phyloP scores from a whole-genome alignment of 2,113 vertebrate genomes.

The Hemiprocne comata region DNA sequence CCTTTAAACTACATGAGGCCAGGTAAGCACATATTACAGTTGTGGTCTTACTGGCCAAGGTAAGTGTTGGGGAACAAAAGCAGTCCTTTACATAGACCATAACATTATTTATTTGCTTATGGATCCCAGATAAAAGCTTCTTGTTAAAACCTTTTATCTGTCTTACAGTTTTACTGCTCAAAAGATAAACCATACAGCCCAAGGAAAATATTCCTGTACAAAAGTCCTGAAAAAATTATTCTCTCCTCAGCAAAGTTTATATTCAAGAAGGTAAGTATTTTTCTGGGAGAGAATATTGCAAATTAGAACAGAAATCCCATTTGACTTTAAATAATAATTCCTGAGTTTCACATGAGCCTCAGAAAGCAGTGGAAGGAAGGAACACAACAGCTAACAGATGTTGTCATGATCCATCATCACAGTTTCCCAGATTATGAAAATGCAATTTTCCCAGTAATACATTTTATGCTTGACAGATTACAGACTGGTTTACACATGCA shows the following conservation, averaged over 20 bases:
- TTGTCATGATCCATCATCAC: slow-evolving; percentile 28
- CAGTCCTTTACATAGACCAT: background rate
- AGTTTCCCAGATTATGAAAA: slow-evolving; percentile 65
- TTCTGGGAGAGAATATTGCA: background rate
- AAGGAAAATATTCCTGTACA: background rate
- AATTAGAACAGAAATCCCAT: background rate
- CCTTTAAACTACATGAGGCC: background rate
- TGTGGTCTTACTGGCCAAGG: background rate
- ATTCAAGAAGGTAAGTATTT: background rate
- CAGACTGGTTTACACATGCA: slow-evolving; percentile 38
- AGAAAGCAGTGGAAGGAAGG: background rate
- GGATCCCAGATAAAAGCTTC: slow-evolving; percentile 28
- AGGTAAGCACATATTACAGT: background rate
- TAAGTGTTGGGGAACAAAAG: accelerated
- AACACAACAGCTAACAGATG: background rate
- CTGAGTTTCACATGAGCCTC: slow-evolving; percentile 14
- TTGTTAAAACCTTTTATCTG: background rate
- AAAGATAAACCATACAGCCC: background rate
- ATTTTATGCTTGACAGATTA: slow-evolving; percentile 62
- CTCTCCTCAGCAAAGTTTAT: background rate
- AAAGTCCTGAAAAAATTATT: background rate
- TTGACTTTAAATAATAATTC: background rate
- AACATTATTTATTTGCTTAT: background rate
- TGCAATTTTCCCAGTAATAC: slow-evolving; percentile 40
- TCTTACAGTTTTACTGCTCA: slow-evolving; percentile 30